These are phyloP conservation scores for Lepidocyrtoides sp. DNA, from an alignment of 2,888 invertebrate species.

Conservation along the genomic window DNA sequence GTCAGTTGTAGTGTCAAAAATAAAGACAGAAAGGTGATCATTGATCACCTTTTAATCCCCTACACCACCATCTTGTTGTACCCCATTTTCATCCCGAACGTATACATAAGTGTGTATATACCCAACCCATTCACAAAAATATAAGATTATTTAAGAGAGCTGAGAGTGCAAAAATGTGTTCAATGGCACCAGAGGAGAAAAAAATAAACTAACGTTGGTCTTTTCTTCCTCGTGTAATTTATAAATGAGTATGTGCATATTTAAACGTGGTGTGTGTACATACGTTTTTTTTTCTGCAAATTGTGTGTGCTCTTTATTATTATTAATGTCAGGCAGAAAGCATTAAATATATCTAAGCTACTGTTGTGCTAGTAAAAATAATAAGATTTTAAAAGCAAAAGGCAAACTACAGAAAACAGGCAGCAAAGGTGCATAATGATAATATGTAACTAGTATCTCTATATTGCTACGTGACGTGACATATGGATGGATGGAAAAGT, in stretches of 20 bases:
- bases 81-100: neutral
- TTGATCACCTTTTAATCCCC: neutral
- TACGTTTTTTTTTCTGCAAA: neutral
- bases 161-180: slow-evolving; percentile 22
- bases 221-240: neutral
- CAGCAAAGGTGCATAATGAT: no score
- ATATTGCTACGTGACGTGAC: slow-evolving; percentile 20
- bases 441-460: neutral
- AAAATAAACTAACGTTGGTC: no score
- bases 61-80: neutral
- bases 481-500: neutral
- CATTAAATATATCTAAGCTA: slow-evolving; percentile 29
- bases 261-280: neutral
- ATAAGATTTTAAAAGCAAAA: neutral
- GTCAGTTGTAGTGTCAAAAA: neutral
- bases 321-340: slow-evolving; percentile 38
- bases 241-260: neutral
- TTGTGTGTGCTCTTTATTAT: slow-evolving; percentile 50
- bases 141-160: neutral
- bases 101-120: neutral
- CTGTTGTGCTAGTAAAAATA: neutral
- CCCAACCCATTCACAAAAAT: slow-evolving; percentile 27
- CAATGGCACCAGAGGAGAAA: slow-evolving; percentile 8
- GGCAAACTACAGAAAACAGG: no score
- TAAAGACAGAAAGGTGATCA: neutral